These are phyloP conservation scores for Stenurella melanura DNA, from an alignment of 2,888 invertebrate genomes.

Conservation along the genomic window DNA sequence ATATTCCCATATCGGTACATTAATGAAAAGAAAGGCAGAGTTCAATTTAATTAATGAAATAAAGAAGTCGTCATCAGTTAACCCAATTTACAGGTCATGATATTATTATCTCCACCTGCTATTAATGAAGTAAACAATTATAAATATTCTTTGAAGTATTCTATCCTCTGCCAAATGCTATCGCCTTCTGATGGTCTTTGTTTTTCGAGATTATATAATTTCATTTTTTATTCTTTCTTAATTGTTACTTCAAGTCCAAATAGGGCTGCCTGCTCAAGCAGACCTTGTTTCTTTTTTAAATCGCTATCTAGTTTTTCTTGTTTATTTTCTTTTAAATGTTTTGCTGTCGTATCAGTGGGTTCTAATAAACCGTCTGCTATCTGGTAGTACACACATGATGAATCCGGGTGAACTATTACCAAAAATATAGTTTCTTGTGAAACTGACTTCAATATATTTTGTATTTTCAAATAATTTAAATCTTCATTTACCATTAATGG, in stretches of 20 bases:
- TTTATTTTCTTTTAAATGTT: conserved; percentile 62
- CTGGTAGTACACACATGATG: conserved; percentile 74
- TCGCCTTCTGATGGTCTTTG: not conserved
- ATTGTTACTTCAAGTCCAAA: conserved; percentile 63
- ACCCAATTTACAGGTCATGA: too few species aligned
- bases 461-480: conserved; percentile 70
- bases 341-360: conserved; percentile 58
- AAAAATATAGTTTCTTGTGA: conserved; percentile 59
- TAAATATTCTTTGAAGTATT: too few species aligned
- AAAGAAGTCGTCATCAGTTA: too few species aligned
- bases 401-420: conserved; percentile 73
- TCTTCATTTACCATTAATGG: conserved; percentile 71
- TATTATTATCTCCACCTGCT: too few species aligned
- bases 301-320: conserved; percentile 64
- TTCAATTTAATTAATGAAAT: too few species aligned
- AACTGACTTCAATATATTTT: conserved; percentile 53
- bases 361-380: conserved; percentile 66
- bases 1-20: too few species aligned
- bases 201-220: not conserved
- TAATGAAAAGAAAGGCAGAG: too few species aligned
- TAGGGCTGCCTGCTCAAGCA: conserved; percentile 66
- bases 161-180: too few species aligned
- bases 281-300: conserved; percentile 61
- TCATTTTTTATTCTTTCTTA: conserved; percentile 34
- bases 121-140: too few species aligned